phyloP scores from a whole-genome alignment of 2,888 invertebrate species.

The Mesorhabditis spiculigera region DNA sequence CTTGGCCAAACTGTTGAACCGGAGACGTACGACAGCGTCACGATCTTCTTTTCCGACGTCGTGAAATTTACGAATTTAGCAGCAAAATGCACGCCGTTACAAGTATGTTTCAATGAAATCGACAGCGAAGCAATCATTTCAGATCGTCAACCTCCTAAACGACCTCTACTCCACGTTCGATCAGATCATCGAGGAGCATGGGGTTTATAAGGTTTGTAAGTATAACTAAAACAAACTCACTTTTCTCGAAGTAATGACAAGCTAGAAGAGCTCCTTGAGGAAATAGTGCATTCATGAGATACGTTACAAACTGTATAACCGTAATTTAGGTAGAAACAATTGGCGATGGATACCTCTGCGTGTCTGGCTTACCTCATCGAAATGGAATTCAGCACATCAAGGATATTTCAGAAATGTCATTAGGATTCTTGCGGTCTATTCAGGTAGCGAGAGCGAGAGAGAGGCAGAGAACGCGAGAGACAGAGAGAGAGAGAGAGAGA shows the following conservation, averaged over 20 bases:
- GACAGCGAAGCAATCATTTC: not conserved
- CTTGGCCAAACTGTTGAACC: constrained; percentile 47
- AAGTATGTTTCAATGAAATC: constrained; percentile 15
- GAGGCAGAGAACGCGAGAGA: not conserved
- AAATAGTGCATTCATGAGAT: too few relatives aligned
- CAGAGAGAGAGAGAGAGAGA: not conserved
- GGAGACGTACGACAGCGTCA: constrained; percentile 44
- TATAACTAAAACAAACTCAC: not conserved
- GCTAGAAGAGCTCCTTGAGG: too few relatives aligned
- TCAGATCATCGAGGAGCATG: constrained; percentile 46
- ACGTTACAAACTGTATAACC: not conserved
- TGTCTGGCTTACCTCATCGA: constrained; percentile 48
- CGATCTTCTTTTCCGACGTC: constrained; percentile 52
- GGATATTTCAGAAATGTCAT: constrained; percentile 45
- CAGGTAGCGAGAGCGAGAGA: constrained; percentile 10
- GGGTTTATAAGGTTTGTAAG: constrained; percentile 43
- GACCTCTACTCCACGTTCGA: constrained; percentile 54
- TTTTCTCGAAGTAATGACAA: too few relatives aligned
- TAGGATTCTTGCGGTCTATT: constrained; percentile 37
- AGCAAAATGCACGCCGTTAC: constrained; percentile 43
- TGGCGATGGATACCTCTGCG: constrained; percentile 50
- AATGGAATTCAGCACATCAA: constrained; percentile 48
- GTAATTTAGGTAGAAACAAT: constrained; percentile 40
- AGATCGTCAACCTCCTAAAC: constrained; percentile 52
- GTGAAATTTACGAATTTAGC: constrained; percentile 50